Base-by-base conservation (phyloP, 2,888 invertebrate species). In the Nymphalis c-album region DNA sequence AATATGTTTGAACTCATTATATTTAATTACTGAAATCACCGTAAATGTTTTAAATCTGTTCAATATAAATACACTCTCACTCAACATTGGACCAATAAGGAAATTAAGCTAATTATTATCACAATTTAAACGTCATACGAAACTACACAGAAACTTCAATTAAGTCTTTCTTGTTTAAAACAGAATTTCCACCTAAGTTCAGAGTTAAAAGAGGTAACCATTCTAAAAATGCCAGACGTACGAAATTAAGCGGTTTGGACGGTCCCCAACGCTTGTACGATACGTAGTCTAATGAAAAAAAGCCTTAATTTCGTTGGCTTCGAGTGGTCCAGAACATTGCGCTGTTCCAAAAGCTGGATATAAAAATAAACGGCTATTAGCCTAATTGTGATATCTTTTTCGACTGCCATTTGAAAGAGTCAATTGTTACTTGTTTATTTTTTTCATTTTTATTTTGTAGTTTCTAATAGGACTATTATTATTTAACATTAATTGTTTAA, bases 231-330 rank as follows among this genome's bases (percentile, higher is more conserved):
- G 50, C 45, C 31, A 51, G 67, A 40, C 18, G 57, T 67, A 69
- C 71, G 70, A 69, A 75, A 75, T 75, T 73, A 74, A 74, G 74
- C 69, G 75, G 75, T 73, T 73, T 75, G 72, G 75, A 71, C 68
- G 68, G 64, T 64, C 66, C 72, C 74, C 74, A 73, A 74, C 57
- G 67, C 63, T 66, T 65, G 57, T 35, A 57, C 57, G 57, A 57
- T 57, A 57, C 62, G 50, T 40, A 62, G 18, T 60, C 53, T 47
- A 47, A 55, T 46, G 18, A 46, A 48, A 63, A 69, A 69, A 62
- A 59, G 55, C 20, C 55, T 65, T 63, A 59, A 66, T 66, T 69
- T 63, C 55, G 65, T 55, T 64, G 46, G 61, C 62, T 62, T 46
- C 61, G 50, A 57, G 40, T 57, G 17, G 57, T n/a, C 35, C 55